A percentile compares a stretch with the other conserved stretches of the same genome.
Conservation (phyloP, 2,113 vertebrate species). For the Cyphomyrus plagiostoma region DNA sequence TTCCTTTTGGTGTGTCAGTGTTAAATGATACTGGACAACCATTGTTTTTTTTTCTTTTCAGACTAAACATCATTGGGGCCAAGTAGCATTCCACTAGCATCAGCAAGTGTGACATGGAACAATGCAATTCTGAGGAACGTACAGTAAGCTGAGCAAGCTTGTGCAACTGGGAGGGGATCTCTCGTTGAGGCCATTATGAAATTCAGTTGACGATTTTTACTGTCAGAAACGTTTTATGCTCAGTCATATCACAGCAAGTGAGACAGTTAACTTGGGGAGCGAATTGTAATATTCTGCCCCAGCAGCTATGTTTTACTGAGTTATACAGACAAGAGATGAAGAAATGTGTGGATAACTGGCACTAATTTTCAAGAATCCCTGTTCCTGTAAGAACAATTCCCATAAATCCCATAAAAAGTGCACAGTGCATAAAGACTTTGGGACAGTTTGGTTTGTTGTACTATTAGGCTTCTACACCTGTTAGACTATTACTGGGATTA, state of each 20-base stretch:
- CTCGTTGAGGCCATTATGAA: background rate
- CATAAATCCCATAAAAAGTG: conserved; percentile 2
- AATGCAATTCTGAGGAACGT: background rate
- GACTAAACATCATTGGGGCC: background rate
- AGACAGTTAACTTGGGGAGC: background rate
- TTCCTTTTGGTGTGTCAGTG: background rate
- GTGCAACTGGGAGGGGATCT: background rate
- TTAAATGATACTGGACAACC: background rate
- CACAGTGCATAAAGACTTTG: background rate
- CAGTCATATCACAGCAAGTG: background rate
- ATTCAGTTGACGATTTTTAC: background rate
- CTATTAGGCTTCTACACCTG: background rate
- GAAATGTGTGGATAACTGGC: background rate
- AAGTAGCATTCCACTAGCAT: background rate
- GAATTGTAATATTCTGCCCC: background rate
- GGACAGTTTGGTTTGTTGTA: background rate
- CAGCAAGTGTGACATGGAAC: background rate
- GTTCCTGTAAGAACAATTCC: background rate
- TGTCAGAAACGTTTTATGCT: background rate
- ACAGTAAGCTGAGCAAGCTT: background rate
- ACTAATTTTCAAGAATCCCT: background rate
- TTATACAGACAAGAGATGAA: background rate
- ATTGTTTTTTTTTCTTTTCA: background rate
- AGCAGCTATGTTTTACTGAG: background rate
- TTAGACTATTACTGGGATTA: background rate